phyloP scores from a whole-genome alignment of 2,888 invertebrate species.

The Asteroscopus sphinx region DNA sequence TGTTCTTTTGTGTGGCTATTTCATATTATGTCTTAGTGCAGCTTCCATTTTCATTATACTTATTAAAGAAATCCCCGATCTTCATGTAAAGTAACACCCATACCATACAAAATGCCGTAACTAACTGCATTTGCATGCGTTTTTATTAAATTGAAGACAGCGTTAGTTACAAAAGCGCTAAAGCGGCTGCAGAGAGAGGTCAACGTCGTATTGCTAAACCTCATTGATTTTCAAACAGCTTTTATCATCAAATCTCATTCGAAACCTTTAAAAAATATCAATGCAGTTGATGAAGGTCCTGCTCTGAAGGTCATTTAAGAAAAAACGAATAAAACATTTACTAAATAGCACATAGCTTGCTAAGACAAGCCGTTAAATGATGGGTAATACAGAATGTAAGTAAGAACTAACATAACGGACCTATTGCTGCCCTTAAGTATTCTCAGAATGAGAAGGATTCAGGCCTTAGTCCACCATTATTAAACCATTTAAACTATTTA shows the following conservation, averaged over 20 bases:
- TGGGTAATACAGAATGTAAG: too few relatives aligned
- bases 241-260: conserved; percentile 73
- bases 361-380: too few relatives aligned
- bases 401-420: too few relatives aligned
- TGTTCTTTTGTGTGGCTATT: too few relatives aligned
- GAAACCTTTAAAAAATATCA: conserved; percentile 63
- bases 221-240: conserved; percentile 82
- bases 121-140: background rate
- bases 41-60: too few relatives aligned
- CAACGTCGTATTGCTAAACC: conserved; percentile 74
- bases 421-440: too few relatives aligned
- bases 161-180: conserved; percentile 63
- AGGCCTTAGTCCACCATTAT: too few relatives aligned
- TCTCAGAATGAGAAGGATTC: too few relatives aligned
- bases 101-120: background rate
- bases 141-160: background rate
- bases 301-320: conserved; percentile 23
- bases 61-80: too few relatives aligned
- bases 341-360: background rate
- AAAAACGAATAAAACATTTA: background rate
- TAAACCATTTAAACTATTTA: too few relatives aligned
- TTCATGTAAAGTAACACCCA: too few relatives aligned
- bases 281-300: conserved; percentile 51
- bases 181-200: conserved; percentile 59
- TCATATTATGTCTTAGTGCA: too few relatives aligned